Conservation (phyloP, 2,113 vertebrate species). For the Lampris incognitus region DNA sequence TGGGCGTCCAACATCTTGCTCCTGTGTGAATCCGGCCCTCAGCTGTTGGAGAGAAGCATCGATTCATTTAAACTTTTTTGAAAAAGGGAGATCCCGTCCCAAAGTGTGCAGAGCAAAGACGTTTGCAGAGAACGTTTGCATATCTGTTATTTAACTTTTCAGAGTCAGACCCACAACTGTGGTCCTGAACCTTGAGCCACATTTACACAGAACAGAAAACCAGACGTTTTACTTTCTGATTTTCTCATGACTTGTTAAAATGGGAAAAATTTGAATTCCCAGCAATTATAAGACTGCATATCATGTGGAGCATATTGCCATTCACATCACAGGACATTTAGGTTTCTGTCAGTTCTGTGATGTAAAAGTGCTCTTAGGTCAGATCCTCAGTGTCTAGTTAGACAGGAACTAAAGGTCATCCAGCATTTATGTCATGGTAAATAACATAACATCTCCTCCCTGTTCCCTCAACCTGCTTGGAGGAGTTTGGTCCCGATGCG, state of each 20-base stretch:
- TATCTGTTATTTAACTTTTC: no score
- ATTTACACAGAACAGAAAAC: background rate
- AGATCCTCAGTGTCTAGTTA: background rate
- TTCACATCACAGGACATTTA: no score
- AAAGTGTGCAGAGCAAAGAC: no score
- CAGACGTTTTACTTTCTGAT: background rate
- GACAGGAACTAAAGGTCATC: background rate
- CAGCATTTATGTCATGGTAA: slow-evolving; percentile 44
- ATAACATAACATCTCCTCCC: background rate
- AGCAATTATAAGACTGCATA: no score
- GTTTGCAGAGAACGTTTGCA: no score
- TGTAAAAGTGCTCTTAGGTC: background rate
- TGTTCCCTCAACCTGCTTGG: background rate
- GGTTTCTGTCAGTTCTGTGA: no score
- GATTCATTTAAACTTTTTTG: no score
- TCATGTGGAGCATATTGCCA: no score
- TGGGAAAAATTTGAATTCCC: background rate
- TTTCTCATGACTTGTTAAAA: background rate
- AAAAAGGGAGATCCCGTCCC: no score
- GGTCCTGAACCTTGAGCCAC: no score
- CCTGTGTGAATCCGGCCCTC: background rate
- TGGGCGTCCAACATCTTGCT: background rate
- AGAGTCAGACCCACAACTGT: no score
- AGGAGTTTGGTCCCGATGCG: no score
- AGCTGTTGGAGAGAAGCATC: background rate